phyloP scores from a whole-genome alignment of 2,888 invertebrate species.

The Vesta saturnalis region DNA sequence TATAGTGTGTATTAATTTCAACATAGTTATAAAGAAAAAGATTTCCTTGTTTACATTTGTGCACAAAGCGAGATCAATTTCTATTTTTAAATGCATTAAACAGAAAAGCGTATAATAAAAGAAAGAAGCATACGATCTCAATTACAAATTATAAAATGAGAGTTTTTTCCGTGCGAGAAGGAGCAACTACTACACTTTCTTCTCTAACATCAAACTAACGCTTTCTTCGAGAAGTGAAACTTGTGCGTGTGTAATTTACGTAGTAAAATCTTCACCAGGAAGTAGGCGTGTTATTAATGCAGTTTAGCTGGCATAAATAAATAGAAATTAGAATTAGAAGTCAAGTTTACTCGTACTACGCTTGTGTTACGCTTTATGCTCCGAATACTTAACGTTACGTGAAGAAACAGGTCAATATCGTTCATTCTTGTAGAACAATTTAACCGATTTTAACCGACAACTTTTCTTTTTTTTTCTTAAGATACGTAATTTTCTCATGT shows the following conservation, averaged over 20 bases:
- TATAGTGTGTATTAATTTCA: too few species aligned
- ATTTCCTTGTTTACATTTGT: background rate
- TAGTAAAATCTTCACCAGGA: conserved; percentile 37
- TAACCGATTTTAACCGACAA: too few species aligned
- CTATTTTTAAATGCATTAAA: background rate
- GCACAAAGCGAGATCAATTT: background rate
- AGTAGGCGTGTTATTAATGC: conserved; percentile 37
- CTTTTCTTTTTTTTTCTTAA: background rate
- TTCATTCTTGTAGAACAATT: conserved; percentile 12
- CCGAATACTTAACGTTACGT: conserved; percentile 29
- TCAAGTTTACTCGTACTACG: conserved; percentile 38
- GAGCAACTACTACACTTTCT: conserved; percentile 26
- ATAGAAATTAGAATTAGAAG: conserved; percentile 41
- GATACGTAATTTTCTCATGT: background rate
- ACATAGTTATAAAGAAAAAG: background rate
- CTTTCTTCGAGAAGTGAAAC: conserved; percentile 37
- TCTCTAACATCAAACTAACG: conserved; percentile 22
- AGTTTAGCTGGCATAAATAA: conserved; percentile 37
- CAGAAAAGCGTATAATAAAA: background rate
- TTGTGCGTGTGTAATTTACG: conserved; percentile 28
- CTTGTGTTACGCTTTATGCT: conserved; percentile 34
- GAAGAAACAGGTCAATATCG: conserved; percentile 29
- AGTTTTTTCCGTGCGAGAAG: conserved; percentile 11
- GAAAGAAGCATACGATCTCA: background rate
- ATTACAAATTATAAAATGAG: conserved; percentile 16